phyloP scores from a whole-genome alignment of 2,797 vertebrate species.

The Myripristis jacobus region DNA sequence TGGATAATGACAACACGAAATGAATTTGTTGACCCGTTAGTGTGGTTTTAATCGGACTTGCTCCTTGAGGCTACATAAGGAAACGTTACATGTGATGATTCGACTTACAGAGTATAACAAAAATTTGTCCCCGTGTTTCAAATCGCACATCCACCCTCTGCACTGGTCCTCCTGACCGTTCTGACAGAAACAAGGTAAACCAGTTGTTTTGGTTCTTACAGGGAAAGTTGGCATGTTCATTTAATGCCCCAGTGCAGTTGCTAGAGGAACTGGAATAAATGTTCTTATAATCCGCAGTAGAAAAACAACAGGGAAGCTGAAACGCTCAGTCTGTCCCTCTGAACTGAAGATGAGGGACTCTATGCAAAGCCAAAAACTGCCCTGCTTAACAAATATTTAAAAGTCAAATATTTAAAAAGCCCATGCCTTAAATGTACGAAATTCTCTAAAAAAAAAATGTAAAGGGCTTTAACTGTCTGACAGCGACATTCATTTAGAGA shows the following conservation, averaged over 20 bases:
- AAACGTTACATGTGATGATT: background rate
- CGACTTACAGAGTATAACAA: background rate
- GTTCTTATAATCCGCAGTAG: background rate
- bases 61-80: background rate
- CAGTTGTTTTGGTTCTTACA: background rate
- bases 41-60: constrained; percentile 10
- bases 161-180: background rate
- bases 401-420: no score
- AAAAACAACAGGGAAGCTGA: constrained; percentile 19
- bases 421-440: no score
- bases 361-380: background rate
- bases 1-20: constrained; percentile 31
- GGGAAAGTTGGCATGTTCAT: background rate
- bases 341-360: background rate
- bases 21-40: constrained; percentile 32
- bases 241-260: constrained; percentile 6
- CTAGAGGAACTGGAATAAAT: constrained; percentile 10
- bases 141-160: background rate
- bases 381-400: background rate
- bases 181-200: background rate
- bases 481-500: no score
- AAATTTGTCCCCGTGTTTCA: background rate
- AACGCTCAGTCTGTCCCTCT: background rate
- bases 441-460: no score
- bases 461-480: no score